These are phyloP conservation scores for Thymelicus acteon DNA, from an alignment of 2,888 invertebrate species.

Conservation along the genomic window DNA sequence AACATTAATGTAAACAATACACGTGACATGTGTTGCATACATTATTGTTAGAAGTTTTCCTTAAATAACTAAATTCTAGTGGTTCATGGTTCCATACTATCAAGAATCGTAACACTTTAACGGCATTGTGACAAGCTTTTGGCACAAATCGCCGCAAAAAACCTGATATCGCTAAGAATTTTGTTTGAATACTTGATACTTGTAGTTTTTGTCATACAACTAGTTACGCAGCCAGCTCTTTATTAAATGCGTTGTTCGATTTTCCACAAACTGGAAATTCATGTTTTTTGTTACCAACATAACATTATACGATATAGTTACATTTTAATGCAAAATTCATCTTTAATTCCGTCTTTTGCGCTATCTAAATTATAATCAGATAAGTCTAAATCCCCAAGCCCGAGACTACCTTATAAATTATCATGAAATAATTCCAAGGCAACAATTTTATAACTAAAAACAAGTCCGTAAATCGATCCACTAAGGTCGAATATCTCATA, in stretches of 20 bases:
- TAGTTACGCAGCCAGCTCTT: background rate
- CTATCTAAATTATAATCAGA: slow-evolving; percentile 4
- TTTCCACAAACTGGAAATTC: background rate
- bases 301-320: background rate
- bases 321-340: background rate
- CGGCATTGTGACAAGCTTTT: background rate
- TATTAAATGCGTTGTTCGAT: background rate
- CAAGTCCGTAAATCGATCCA: background rate
- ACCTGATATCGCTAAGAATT: background rate
- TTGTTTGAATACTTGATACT: background rate
- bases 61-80: no score
- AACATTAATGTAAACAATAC: no score
- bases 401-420: background rate
- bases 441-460: background rate
- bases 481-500: background rate
- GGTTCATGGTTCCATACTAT: no score
- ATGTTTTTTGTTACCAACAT: background rate
- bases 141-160: background rate
- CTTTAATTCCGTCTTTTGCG: background rate
- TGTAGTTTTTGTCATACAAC: background rate
- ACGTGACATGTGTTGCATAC: no score
- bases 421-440: slow-evolving; percentile 12
- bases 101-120: background rate
- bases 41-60: no score
- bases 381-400: background rate